Base-by-base conservation (phyloP, 2,888 invertebrate species). In the Lissonota sp. region DNA sequence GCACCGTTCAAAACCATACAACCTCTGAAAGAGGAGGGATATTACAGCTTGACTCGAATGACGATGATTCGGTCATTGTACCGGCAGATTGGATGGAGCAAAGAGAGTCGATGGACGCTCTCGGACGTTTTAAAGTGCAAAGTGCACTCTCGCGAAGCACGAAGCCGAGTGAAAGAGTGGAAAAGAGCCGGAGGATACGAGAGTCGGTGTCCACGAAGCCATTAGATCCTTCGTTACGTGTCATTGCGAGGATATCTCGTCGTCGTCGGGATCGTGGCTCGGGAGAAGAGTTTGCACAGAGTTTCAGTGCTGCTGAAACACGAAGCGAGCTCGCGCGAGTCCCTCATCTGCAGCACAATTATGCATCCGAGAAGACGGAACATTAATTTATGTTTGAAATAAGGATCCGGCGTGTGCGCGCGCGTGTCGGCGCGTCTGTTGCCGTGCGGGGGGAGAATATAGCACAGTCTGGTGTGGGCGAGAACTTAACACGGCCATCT, bases 381-480 rank as follows among this genome's bases (percentile, higher is more conserved):
- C 90, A 90, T 91, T 91, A 90, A 91, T 91, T 91, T 91, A 91
- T 90, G 88, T 88, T 86, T 88, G 88, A 88, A 90, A 90, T 88
- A 89, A 88, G 90, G 90, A 89, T 86, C 88, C 88, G 86, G 85
- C 89, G 87, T 88, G 89, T 88, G 89, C 90, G 87, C 90, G 87
- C 90, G 90, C 89, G 90, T 90, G 89, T 90, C 90, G 89, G 89
- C 91, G 89, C 89, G 90, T 91, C 90, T 88, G 90, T 90, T 90
- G 88, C 84, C 85, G 83, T 86, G 86, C 66, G 16, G 64, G 12
- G 82, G 76, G 69, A 70, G 69, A 26, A 26, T 26, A 26, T 3
- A 26, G 26, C 26, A 3, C 1, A 3, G 26, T 26, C 16, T 4
- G 51, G 74, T 66, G 74, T 75, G 76, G 76, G 69, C 76, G 76